A percentile compares a stretch with the other conserved stretches of the same genome.
phyloP scores from a whole-genome alignment of 2,888 invertebrate species.

The Mythimna lalbum region DNA sequence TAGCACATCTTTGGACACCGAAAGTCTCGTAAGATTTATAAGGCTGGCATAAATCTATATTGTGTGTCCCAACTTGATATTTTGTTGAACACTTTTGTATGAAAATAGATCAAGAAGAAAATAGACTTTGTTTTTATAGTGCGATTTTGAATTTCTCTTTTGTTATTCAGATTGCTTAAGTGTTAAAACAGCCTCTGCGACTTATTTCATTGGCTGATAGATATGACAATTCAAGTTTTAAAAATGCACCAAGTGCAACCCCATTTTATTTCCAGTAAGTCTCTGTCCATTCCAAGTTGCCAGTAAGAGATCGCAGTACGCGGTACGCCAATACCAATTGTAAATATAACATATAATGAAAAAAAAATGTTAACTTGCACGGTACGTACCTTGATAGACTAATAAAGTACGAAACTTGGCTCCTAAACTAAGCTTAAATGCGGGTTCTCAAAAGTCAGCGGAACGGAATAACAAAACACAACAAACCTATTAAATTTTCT shows the following conservation, averaged over 20 bases:
- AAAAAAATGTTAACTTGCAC: too few relatives aligned
- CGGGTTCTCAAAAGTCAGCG: neutral
- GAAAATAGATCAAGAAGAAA: neutral
- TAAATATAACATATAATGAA: too few relatives aligned
- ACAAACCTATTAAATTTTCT: neutral
- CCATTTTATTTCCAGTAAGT: too few relatives aligned
- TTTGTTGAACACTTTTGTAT: constrained; percentile 10
- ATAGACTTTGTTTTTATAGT: neutral
- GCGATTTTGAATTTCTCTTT: neutral
- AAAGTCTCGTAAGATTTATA: constrained; percentile 37
- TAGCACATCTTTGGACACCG: constrained; percentile 7
- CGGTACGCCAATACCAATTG: too few relatives aligned
- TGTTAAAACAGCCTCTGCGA: neutral
- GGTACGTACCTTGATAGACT: too few relatives aligned
- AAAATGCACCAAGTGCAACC: too few relatives aligned
- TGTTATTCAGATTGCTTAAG: neutral
- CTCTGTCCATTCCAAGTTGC: too few relatives aligned
- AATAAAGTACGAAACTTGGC: too few relatives aligned
- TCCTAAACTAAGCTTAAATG: neutral
- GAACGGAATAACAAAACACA: neutral
- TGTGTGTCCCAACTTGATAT: neutral
- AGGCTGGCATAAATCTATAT: constrained; percentile 30
- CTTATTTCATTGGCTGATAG: too few relatives aligned
- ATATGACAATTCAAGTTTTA: too few relatives aligned
- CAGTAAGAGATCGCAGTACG: too few relatives aligned